A percentile compares a stretch with the other conserved stretches of the same genome.
These are phyloP conservation scores for Drosophila fulvimacula DNA, from an alignment of 2,888 invertebrate species.

Conservation along the genomic window DNA sequence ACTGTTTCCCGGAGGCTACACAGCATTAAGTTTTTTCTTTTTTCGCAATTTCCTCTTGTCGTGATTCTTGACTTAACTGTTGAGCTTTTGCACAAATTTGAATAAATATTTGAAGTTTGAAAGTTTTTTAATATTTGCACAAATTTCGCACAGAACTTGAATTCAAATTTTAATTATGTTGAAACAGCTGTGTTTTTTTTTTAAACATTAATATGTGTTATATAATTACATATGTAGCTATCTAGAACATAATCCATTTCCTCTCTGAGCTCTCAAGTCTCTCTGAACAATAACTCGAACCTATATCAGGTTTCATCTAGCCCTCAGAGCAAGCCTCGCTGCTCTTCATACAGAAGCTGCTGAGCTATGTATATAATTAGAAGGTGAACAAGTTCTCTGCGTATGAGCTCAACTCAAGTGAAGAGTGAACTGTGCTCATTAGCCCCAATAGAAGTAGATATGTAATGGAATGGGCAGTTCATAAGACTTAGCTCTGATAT, in stretches of 20 bases:
- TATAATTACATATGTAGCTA: neutral
- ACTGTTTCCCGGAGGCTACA: neutral
- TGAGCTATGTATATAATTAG: slow-evolving; percentile 1
- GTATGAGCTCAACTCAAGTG: neutral
- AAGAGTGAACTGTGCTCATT: neutral
- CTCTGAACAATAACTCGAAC: neutral
- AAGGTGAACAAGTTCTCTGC: slow-evolving; percentile 6
- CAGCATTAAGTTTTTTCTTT: neutral
- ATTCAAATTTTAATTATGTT: neutral
- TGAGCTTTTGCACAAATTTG: neutral
- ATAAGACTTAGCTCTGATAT: neutral
- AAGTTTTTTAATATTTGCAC: neutral
- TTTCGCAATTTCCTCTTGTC: neutral
- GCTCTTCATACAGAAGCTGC: neutral
- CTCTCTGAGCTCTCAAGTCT: neutral
- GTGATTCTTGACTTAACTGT: neutral
- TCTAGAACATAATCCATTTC: neutral
- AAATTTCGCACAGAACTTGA: neutral
- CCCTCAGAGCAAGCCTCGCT: neutral
- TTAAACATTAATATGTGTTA: too few relatives aligned
- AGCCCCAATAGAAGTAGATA: neutral
- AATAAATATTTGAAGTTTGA: neutral
- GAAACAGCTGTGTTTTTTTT: neutral
- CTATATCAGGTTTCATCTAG: slow-evolving; percentile 4
- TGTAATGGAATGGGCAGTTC: neutral